Evolutionary conservation across 2,797 vertebrate species (phyloP).

Genomic region (Sparidentex hasta): DNA sequence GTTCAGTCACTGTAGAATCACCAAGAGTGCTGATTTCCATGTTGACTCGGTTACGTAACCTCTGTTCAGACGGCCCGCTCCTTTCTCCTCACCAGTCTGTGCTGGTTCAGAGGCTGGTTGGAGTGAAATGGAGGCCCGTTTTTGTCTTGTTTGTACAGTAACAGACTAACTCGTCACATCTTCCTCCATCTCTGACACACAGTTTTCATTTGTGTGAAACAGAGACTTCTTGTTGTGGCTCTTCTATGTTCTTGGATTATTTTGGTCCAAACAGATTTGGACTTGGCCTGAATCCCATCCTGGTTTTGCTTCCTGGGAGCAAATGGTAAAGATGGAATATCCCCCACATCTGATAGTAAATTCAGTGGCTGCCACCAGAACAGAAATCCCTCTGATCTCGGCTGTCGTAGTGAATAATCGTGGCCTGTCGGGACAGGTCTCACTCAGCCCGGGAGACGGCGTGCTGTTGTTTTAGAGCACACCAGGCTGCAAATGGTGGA

Average conservation of each 20-base stretch:
- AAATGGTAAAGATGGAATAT: constrained; percentile 1
- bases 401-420: not conserved
- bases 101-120: not conserved
- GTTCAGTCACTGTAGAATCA: not conserved
- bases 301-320: constrained; percentile 20
- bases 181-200: not conserved
- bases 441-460: not conserved
- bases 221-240: not conserved
- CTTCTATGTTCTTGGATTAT: not conserved
- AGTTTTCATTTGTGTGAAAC: not conserved
- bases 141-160: not conserved
- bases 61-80: not conserved
- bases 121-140: not conserved
- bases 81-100: not conserved
- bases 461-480: constrained; percentile 10
- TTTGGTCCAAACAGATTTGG: constrained; percentile 4
- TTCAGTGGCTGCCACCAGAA: constrained; percentile 21
- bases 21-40: constrained; percentile 35
- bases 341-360: constrained; percentile 16
- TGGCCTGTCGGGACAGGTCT: constrained; percentile 37
- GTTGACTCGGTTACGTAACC: constrained; percentile 44
- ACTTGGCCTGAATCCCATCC: not conserved
- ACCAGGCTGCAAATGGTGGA: constrained; percentile 3
- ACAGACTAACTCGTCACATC: not conserved
- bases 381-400: constrained; percentile 1